These are phyloP conservation scores for Quadroppia sp. DNA, from an alignment of 2,888 invertebrate species.

Conservation along the genomic window DNA sequence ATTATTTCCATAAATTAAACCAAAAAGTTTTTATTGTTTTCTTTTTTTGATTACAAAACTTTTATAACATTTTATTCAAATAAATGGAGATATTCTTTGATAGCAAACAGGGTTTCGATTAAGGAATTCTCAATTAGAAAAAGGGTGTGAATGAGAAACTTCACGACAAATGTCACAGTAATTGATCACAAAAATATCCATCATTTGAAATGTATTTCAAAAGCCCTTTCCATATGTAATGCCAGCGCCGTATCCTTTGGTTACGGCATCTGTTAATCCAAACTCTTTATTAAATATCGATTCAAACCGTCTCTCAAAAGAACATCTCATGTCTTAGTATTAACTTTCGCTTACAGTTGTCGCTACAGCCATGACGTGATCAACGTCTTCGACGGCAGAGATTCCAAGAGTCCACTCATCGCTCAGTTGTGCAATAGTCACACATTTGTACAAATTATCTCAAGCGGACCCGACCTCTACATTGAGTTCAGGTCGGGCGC, in stretches of 20 bases:
- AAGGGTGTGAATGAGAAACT: no score
- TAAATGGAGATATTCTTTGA: no score
- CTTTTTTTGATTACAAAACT: no score
- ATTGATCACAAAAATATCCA: no score
- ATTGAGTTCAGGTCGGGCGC: conserved; percentile 60
- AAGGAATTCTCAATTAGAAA: no score
- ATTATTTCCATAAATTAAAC: no score
- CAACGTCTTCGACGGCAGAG: conserved; percentile 78
- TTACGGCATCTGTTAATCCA: conserved; percentile 28
- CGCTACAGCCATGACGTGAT: conserved; percentile 75
- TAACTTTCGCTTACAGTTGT: conserved; percentile 57
- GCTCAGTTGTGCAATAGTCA: conserved; percentile 76
- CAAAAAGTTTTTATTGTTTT: no score
- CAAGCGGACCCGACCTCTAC: conserved; percentile 74
- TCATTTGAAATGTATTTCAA: no score
- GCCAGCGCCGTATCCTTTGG: neutral
- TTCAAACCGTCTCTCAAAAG: neutral
- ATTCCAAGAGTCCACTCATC: conserved; percentile 68
- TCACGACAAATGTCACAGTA: no score
- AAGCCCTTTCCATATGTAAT: no score
- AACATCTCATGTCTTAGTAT: conserved; percentile 5
- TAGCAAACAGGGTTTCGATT: no score
- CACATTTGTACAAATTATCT: conserved; percentile 71
- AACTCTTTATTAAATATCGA: neutral
- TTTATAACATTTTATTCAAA: no score